Evolutionary conservation across 1,140 invertebrate species (phyloP).

Genomic region (Globodera ellingtonae): DNA sequence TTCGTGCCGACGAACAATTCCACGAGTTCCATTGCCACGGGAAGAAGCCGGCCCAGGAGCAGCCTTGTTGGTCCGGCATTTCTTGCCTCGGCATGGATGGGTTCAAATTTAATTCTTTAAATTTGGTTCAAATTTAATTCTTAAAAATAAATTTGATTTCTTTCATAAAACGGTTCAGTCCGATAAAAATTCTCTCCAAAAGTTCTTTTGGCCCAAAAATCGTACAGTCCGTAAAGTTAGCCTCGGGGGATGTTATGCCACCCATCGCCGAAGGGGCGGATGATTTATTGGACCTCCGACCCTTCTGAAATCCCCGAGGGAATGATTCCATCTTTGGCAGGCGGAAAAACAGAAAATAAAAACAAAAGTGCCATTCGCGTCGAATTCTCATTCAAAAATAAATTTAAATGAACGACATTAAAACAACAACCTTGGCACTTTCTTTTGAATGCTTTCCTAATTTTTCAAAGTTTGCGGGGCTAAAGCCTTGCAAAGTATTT

Average conservation of each 20-base stretch:
- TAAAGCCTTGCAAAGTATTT: not conserved
- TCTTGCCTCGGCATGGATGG: conserved; percentile 62
- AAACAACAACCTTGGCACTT: not conserved
- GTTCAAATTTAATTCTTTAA: not conserved
- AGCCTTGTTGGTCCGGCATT: conserved; percentile 41
- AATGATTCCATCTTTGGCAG: not conserved
- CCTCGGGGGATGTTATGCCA: not conserved
- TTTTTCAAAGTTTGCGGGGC: not conserved
- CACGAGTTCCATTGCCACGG: conserved; percentile 21
- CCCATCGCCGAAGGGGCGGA: not conserved
- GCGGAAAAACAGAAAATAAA: not conserved
- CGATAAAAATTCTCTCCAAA: not conserved
- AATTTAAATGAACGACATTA: not conserved
- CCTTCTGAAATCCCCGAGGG: not conserved
- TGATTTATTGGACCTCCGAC: not conserved
- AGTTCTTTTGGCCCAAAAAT: not conserved
- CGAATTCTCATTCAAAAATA: not conserved
- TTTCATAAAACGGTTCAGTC: not conserved
- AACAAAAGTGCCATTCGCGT: not conserved
- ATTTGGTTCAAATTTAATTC: not conserved
- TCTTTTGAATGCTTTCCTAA: not conserved
- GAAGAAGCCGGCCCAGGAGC: conserved; percentile 41
- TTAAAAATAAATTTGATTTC: not conserved
- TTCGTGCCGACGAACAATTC: conserved; percentile 24
- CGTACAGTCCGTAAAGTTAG: not conserved